Conservation (phyloP, 2,888 invertebrate species). For the Mythimna ferrago region DNA sequence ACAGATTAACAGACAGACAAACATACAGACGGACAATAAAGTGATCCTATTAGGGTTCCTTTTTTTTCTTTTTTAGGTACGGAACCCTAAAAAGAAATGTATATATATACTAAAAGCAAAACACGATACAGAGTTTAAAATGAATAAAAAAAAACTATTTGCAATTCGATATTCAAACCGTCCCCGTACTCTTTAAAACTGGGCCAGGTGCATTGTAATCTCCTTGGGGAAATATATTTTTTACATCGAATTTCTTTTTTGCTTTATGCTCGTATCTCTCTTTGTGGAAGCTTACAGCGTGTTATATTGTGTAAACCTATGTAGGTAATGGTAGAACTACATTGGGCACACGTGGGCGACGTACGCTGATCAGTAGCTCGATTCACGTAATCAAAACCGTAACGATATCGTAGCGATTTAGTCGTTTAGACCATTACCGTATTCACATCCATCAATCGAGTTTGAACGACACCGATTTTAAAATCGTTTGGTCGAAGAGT, state of each 20-base stretch:
- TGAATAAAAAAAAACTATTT: conserved; percentile 43
- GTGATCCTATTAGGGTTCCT: too few relatives aligned
- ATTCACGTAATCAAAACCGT: too few relatives aligned
- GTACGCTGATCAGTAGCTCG: too few relatives aligned
- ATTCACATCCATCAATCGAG: too few relatives aligned
- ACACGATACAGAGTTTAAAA: not conserved
- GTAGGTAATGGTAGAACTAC: not conserved
- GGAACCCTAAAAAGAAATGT: not conserved
- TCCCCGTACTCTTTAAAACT: not conserved
- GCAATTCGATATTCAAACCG: conserved; percentile 41
- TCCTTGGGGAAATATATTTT: conserved; percentile 42
- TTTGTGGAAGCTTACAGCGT: conserved; percentile 13
- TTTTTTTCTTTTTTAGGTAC: too few relatives aligned
- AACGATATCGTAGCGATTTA: too few relatives aligned
- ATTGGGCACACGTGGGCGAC: too few relatives aligned
- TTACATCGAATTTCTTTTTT: conserved; percentile 14
- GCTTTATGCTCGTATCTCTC: not conserved
- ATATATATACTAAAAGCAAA: not conserved
- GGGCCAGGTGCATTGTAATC: conserved; percentile 42
- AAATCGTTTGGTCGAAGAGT: too few relatives aligned
- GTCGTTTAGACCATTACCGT: too few relatives aligned
- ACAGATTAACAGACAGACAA: too few relatives aligned
- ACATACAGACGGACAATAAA: too few relatives aligned
- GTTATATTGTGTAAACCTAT: not conserved
- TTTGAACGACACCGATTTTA: too few relatives aligned